A percentile compares a stretch with the other conserved stretches of the same genome.
Evolutionary conservation across 2,113 vertebrate genomes (phyloP).

Genomic region (Pitta sordida): DNA sequence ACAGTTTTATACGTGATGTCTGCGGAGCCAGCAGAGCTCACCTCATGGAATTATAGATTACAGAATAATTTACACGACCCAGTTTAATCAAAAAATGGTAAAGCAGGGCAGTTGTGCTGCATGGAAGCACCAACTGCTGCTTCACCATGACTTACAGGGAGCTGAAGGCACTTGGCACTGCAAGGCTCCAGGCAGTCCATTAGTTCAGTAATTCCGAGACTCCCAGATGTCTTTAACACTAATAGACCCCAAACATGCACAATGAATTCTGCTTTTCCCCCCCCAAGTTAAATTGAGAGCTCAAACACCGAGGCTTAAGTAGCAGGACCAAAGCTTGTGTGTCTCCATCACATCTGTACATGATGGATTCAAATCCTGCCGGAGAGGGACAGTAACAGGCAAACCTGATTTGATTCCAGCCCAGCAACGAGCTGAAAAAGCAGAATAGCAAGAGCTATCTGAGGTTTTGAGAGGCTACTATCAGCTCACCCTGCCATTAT

Average conservation of each 20-base stretch:
- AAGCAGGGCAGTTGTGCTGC: neutral
- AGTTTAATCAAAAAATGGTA: neutral
- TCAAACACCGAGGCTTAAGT: neutral
- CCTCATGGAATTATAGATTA: neutral
- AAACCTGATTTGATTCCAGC: neutral
- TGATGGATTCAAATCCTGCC: neutral
- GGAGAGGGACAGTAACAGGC: neutral
- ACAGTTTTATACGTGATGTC: neutral
- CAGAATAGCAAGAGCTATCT: neutral
- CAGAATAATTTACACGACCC: fast-evolving
- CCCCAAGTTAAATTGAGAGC: neutral
- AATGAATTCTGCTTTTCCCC: neutral
- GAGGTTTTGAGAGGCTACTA: neutral
- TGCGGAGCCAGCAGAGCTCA: neutral
- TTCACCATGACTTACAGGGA: neutral
- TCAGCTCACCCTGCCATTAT: neutral
- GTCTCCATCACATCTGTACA: neutral
- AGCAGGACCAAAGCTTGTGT: neutral
- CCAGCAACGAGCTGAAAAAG: neutral
- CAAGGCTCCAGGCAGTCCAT: neutral
- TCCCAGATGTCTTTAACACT: neutral
- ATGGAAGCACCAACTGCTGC: neutral
- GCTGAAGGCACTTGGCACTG: neutral
- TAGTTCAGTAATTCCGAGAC: neutral
- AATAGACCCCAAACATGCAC: neutral